phyloP scores from a whole-genome alignment of 2,113 vertebrate species.

The Sakesphorus luctuosus region DNA sequence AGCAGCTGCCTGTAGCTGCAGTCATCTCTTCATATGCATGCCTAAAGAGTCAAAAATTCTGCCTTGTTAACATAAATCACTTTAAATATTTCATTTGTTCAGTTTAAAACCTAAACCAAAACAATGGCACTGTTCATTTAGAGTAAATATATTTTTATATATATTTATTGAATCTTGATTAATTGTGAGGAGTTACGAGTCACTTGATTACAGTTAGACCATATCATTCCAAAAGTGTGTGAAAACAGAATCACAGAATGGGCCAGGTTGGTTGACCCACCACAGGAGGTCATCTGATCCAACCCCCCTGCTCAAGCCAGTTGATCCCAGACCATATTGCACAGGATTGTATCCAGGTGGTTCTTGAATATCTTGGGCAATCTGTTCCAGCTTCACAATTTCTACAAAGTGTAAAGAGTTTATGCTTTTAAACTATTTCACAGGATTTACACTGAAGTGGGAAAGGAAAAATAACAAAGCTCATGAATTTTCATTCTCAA shows the following conservation, averaged over 20 bases:
- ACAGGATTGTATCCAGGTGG: not conserved
- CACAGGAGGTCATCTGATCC: not conserved
- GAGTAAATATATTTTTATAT: not conserved
- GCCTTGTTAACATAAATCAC: not conserved
- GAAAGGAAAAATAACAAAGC: not conserved
- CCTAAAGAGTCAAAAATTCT: not conserved
- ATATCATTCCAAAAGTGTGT: not conserved
- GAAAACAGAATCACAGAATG: not conserved
- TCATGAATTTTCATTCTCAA: slow-evolving; percentile 1
- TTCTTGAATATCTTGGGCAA: not conserved
- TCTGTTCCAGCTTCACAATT: not conserved
- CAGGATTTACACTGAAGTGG: not conserved
- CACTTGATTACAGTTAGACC: not conserved
- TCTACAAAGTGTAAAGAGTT: not conserved
- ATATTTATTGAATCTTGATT: not conserved
- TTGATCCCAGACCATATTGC: not conserved
- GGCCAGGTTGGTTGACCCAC: not conserved
- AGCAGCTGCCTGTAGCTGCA: not conserved
- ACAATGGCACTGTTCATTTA: not conserved
- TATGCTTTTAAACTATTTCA: not conserved
- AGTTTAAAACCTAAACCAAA: not conserved
- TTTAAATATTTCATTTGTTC: not conserved
- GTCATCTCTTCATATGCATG: not conserved
- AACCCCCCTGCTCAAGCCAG: not conserved
- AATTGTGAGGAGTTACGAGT: not conserved